Evolutionary conservation across 1,140 invertebrate genomes (phyloP), one percentile per base, ranked within the genome.

Genomic region (Doryteuthis pealeii): DNA sequence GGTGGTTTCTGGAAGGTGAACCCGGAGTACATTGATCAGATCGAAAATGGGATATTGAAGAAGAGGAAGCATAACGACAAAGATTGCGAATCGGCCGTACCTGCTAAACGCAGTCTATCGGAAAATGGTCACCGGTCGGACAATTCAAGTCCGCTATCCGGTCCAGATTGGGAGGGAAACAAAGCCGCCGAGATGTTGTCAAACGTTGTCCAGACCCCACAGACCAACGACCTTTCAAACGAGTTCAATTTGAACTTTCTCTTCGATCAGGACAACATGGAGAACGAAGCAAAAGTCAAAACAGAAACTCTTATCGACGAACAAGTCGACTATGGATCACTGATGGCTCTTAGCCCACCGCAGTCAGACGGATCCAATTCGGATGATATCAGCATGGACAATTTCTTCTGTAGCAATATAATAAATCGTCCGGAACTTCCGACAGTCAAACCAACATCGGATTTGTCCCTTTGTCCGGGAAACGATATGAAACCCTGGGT

Each of bases 1-100:
- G 95, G 95, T 5, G 95, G 95, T 0, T 97, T 97, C 85, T 97
- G 96, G 96, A 92, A 93, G 79, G 89, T 97, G 4, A 95, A 97
- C 78, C 90, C 90, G 0, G 88, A 89, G 31, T 91, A 89, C 77
- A 88, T 94, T 14, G 93, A 94, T 75, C 81, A 84, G 79, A 80
- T 87, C 58, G 85, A 86, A 77, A 87, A 86, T 76, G 86, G 83
- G 28, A 83, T 86, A 40, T 85, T 86, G 75, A 87, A 87, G 73
- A 87, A 87, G 76, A 72, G 85, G 18, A 77, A 82, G 32, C 54
- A 62, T 18, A 62, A 62, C 26, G 54, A 62, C 26, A 22, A 5
- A n/a, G 18, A 62, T 18, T 49, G 22, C 45, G n/a, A n/a, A n/a
- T n/a, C n/a, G n/a, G n/a, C n/a, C n/a, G 22, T 22, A 49, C 54